Conservation (phyloP, 1,140 invertebrate species). For the Heliconius eleuchia region DNA sequence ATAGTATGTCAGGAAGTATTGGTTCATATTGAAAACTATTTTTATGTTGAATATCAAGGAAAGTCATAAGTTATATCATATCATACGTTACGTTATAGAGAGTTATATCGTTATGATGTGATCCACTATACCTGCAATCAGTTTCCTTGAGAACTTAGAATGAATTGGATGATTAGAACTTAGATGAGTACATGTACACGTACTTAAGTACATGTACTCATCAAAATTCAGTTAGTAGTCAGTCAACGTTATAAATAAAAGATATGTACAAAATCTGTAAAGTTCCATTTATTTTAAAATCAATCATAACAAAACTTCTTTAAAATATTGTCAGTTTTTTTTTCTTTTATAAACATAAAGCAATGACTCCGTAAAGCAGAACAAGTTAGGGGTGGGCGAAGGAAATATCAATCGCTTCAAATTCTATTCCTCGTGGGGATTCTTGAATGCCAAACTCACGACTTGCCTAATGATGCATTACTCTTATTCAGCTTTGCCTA, state of each 20-base stretch:
- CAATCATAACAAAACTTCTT: background rate
- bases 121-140: too few relatives aligned
- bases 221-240: too few relatives aligned
- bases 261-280: background rate
- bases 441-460: slow-evolving; percentile 72
- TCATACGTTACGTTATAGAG: too few relatives aligned
- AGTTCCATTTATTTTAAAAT: background rate
- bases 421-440: slow-evolving; percentile 53
- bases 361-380: slow-evolving; percentile 32
- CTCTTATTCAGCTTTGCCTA: slow-evolving; percentile 59
- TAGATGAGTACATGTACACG: too few relatives aligned
- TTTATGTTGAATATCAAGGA: too few relatives aligned
- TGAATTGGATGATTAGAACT: too few relatives aligned
- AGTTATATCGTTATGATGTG: too few relatives aligned
- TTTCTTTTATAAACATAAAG: slow-evolving; percentile 6
- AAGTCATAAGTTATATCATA: too few relatives aligned
- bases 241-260: background rate
- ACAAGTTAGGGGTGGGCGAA: slow-evolving; percentile 25
- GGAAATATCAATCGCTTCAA: slow-evolving; percentile 73
- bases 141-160: too few relatives aligned
- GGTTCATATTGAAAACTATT: too few relatives aligned
- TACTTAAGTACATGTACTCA: too few relatives aligned
- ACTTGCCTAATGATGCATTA: slow-evolving; percentile 77
- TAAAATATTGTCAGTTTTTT: background rate
- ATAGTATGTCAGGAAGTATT: too few relatives aligned